Percentiles rank a stretch among this genome's conserved stretches.
Conservation (phyloP, 2,113 vertebrate genomes). For the Podocnemis expansa region DNA sequence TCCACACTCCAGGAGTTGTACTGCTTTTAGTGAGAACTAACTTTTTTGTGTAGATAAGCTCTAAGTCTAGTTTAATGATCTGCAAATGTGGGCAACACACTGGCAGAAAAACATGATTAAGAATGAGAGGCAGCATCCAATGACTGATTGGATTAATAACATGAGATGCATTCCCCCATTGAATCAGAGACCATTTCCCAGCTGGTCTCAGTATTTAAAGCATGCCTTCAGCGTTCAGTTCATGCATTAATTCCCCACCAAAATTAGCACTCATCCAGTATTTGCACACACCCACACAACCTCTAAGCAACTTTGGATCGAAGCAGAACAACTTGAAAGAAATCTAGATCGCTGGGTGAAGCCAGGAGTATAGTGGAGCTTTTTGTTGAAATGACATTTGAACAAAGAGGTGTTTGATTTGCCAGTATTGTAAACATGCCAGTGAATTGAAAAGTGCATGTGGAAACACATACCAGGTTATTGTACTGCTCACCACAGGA, state of each 20-base stretch:
- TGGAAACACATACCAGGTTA: neutral
- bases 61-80: neutral
- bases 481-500: neutral
- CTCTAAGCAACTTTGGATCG: neutral
- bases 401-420: neutral
- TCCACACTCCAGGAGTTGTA: neutral
- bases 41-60: neutral
- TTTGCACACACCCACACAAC: conserved; percentile 16
- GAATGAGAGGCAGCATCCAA: conserved; percentile 30
- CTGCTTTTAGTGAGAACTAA: neutral
- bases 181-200: conserved; percentile 47
- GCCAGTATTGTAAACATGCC: neutral
- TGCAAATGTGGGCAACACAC: conserved; percentile 12
- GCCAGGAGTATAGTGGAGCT: neutral
- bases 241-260: conserved; percentile 41
- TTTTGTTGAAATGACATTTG: neutral
- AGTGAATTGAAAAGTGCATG: neutral
- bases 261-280: neutral
- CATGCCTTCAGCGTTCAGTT: conserved; percentile 53
- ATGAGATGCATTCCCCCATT: conserved; percentile 36
- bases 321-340: neutral
- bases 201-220: conserved; percentile 11
- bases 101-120: conserved; percentile 54
- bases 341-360: neutral
- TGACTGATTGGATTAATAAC: conserved; percentile 58